Evolutionary conservation across 2,113 vertebrate genomes (phyloP), one percentile per base, ranked within the genome.

Genomic region (Panurus biarmicus): DNA sequence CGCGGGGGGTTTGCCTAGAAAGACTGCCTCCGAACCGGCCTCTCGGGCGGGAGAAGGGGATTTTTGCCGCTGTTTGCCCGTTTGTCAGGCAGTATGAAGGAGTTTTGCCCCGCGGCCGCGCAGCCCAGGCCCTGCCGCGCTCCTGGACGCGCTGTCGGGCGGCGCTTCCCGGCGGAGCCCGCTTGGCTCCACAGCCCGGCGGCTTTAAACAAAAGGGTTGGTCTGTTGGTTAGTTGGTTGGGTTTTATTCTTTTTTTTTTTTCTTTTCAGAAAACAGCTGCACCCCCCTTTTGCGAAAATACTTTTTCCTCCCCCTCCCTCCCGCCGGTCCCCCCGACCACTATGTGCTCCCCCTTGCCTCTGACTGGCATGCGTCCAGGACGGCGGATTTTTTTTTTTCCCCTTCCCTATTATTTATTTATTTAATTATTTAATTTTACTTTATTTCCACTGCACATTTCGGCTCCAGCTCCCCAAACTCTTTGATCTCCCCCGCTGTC

Each of bases 401-500:
- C 12, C 11, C 2, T 29, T 42, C 9, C 38, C 2, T 87, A 40
- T 40, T 40, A 40, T 89, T 61, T 36, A 61, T 61, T 29, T 21
- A 47, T 51, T 28, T 28, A 45, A 36, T 66, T 35, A 44, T 4
- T 72, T 24, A 0, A 73, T 58, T 67, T 50, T 42, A n/a, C 56
- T 93, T 84, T 96, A 93, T 97, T 97, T 97, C 96, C 98, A 98
- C 98, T 97, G 98, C 98, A 96, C 98, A 98, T 98, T 98, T 98
- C 98, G 96, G 97, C 98, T 98, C 97, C 97, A 97, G 97, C 98
- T 98, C 98, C 97, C 96, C 98, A 97, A 98, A 98, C 98, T 98
- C 98, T 99, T 99, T 99, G 98, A 99, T 99, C 98, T 99, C 98
- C 97, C 96, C 97, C 96, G 95, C 98, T 96, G 98, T 98, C 98